Base-by-base conservation (phyloP, 2,888 invertebrate genomes). In the Entomobrya multifasciata region DNA sequence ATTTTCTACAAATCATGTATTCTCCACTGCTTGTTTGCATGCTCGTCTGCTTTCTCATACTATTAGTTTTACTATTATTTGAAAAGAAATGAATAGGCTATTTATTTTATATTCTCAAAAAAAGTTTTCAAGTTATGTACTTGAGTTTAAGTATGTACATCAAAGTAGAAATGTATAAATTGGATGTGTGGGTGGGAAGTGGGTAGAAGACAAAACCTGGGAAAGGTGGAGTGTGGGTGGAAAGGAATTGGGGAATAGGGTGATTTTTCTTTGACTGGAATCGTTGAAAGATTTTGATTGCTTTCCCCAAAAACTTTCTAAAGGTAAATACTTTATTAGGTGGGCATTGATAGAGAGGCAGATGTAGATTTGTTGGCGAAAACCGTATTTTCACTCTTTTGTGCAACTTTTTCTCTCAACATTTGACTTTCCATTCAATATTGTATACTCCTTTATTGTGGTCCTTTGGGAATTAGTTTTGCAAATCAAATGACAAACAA, bases 151-250 rank as follows among this genome's bases (percentile, higher is more conserved):
- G n/a, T 49, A 2, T 49, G 49, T 15, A 49, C n/a, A n/a, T n/a
- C n/a, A n/a, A n/a, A n/a, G n/a, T n/a, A n/a, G n/a, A n/a, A n/a
- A n/a, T n/a, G n/a, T n/a, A n/a, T n/a, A n/a, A n/a, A n/a, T n/a
- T 57, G 10, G 1, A 4, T 62, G 65, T 65, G 1, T 11, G 67
- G 8, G 67, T 67, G 67, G 44, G 20, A n/a, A 41, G 44, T 44
- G 22, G 13, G 30, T 22, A 15, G 67, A 67, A 44, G 44, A 67
- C 44, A 44, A 67, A 67, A 67, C 67, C 20, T 47, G 67, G 22
- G 41, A 67, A 44, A 47, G 41, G 67, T 67, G 44, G 41, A 30
- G 67, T 67, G 67, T 67, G 67, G 67, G 65, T 65, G 65, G 65
- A 65, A 65, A 65, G 36, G n/a, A 55, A 65, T 15, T 17, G 65